Conservation (phyloP, 2,797 vertebrate species). For the Apogon talboti region DNA sequence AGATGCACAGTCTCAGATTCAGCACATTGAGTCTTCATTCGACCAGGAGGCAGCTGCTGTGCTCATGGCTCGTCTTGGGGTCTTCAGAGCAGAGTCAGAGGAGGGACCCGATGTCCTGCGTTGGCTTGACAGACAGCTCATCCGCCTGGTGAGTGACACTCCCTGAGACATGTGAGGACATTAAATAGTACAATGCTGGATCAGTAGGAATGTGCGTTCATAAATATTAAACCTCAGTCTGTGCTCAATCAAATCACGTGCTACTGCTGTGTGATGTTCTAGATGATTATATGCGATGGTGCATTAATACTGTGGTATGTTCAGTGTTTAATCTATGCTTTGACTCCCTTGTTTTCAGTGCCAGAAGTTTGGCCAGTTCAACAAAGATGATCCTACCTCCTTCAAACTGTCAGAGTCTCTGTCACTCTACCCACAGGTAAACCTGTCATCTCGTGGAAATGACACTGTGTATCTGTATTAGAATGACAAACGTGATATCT, state of each 20-base stretch:
- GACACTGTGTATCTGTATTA: not conserved
- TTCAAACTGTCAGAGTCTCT: conserved; percentile 95
- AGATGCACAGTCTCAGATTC: conserved; percentile 95
- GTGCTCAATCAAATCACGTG: not conserved
- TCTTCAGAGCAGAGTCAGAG: conserved; percentile 94
- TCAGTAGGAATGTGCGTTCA: not conserved
- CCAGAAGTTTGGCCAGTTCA: conserved; percentile 99
- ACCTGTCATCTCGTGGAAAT: conserved; percentile 14
- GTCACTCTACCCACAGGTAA: conserved; percentile 98
- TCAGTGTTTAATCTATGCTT: conserved; percentile 18
- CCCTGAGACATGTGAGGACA: not conserved
- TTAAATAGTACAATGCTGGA: not conserved
- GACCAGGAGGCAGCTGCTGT: conserved; percentile 97
- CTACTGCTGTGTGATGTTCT: not conserved
- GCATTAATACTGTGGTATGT: not conserved
- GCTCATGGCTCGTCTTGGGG: conserved; percentile 94
- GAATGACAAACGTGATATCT: not conserved
- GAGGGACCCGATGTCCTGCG: conserved; percentile 96
- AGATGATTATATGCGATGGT: not conserved
- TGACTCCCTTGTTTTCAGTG: conserved; percentile 84
- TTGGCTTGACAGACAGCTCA: conserved; percentile 97
- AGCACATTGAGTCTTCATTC: conserved; percentile 95
- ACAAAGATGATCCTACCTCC: conserved; percentile 94
- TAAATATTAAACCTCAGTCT: not conserved
- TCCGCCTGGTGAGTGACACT: conserved; percentile 89